Conservation (phyloP, 2,888 invertebrate genomes). For the Agrenia bidenticulata region DNA sequence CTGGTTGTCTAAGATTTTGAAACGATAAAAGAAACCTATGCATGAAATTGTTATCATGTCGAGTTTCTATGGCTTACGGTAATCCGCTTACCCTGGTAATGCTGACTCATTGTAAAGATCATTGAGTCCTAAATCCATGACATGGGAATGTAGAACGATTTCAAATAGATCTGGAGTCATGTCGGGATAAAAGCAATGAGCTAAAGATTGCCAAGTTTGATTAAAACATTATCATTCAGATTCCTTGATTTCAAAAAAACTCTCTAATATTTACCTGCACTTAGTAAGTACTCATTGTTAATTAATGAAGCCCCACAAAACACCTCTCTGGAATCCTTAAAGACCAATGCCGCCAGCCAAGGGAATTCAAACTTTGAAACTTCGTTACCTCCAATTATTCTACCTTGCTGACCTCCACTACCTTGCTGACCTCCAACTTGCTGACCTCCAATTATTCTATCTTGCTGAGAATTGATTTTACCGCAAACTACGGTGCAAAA, state of each 20-base stretch:
- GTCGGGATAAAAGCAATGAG: slow-evolving; percentile 15
- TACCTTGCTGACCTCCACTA: slow-evolving; percentile 5
- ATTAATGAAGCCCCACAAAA: slow-evolving; percentile 2
- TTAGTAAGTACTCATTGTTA: slow-evolving; percentile 6
- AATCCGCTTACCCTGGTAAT: slow-evolving; percentile 3
- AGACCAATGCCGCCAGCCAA: slow-evolving; percentile 21
- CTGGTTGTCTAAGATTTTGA: not conserved
- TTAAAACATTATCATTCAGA: too few relatives aligned
- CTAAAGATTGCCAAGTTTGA: not conserved
- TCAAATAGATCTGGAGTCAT: slow-evolving; percentile 8
- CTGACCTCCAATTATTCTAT: too few relatives aligned
- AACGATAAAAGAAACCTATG: too few relatives aligned
- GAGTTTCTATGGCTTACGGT: not conserved
- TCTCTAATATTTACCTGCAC: slow-evolving; percentile 5
- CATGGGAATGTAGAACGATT: slow-evolving; percentile 19
- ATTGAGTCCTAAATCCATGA: slow-evolving; percentile 17
- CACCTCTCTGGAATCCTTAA: not conserved
- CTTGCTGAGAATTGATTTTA: too few relatives aligned
- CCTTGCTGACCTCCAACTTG: too few relatives aligned
- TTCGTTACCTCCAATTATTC: slow-evolving; percentile 22
- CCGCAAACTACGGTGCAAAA: too few relatives aligned
- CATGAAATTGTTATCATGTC: not conserved
- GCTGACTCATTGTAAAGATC: not conserved
- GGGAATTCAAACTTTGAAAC: slow-evolving; percentile 23
- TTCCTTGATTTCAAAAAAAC: too few relatives aligned